These are phyloP conservation scores for Pachliopta kotzebuea DNA, from an alignment of 2,888 invertebrate species.

Conservation along the genomic window DNA sequence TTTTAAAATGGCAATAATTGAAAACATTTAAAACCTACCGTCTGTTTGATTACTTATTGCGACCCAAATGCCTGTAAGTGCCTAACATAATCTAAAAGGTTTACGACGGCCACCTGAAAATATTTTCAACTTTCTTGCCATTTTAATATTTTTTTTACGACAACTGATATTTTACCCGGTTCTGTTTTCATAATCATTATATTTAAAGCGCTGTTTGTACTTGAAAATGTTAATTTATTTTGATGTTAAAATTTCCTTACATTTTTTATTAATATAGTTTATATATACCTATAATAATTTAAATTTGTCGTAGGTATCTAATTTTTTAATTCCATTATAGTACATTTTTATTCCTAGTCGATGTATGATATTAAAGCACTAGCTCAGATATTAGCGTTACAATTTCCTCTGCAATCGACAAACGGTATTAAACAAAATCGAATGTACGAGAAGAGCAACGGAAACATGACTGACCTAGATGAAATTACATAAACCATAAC, in stretches of 20 bases:
- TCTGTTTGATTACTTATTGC: constrained; percentile 37
- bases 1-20: constrained; percentile 30
- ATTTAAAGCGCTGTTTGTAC: neutral
- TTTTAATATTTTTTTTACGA: constrained; percentile 28
- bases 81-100: constrained; percentile 48
- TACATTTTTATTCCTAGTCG: no score
- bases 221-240: no score
- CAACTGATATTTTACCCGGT: constrained; percentile 31
- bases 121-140: constrained; percentile 32
- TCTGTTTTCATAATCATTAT: constrained; percentile 21
- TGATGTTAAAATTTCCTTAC: no score
- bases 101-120: constrained; percentile 36
- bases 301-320: no score
- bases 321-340: no score
- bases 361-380: neutral
- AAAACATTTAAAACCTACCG: constrained; percentile 18
- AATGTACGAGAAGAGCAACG: constrained; percentile 9
- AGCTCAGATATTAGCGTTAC: constrained; percentile 9
- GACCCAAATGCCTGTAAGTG: constrained; percentile 51
- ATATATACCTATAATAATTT: no score
- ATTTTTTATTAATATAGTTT: no score
- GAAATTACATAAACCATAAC: constrained; percentile 33
- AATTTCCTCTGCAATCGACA: constrained; percentile 7
- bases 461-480: constrained; percentile 24
- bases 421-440: constrained; percentile 1